Conservation (phyloP, 2,797 vertebrate genomes). For the Natrix natrix region DNA sequence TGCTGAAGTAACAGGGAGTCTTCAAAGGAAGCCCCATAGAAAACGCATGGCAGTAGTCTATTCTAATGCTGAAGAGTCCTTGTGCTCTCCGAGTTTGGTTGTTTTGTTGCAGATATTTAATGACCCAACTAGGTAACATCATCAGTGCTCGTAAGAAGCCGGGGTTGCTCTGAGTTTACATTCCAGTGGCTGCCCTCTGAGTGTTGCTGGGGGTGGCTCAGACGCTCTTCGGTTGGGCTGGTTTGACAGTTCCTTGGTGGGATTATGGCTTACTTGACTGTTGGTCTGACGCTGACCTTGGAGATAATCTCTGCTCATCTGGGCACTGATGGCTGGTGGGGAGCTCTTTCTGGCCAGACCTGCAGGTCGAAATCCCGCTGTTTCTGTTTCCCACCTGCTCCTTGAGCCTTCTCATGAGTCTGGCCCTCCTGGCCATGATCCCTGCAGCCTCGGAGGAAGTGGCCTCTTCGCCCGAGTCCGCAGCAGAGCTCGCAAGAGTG, state of each 20-base stretch:
- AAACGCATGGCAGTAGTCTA: neutral
- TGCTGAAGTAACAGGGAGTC: neutral
- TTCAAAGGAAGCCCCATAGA: neutral
- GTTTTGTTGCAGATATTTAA: neutral
- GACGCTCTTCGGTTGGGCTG: neutral
- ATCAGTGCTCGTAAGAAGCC: neutral
- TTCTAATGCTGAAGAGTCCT: neutral
- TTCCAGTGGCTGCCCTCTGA: no score
- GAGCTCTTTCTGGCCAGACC: no score
- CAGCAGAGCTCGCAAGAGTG: neutral
- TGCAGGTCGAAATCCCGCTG: neutral
- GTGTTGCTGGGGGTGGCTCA: neutral
- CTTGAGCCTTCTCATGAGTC: neutral
- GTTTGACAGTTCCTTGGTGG: neutral
- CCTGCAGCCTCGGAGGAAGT: neutral
- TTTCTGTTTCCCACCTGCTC: neutral
- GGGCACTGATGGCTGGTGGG: no score
- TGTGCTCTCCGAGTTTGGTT: neutral
- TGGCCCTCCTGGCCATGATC: neutral
- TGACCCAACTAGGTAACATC: neutral
- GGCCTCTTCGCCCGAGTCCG: no score
- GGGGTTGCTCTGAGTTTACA: neutral
- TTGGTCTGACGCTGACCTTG: no score
- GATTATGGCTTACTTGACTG: neutral
- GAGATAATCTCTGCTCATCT: neutral